Evolutionary conservation across 1,140 invertebrate species (phyloP).

Genomic region (Bombus confusus): DNA sequence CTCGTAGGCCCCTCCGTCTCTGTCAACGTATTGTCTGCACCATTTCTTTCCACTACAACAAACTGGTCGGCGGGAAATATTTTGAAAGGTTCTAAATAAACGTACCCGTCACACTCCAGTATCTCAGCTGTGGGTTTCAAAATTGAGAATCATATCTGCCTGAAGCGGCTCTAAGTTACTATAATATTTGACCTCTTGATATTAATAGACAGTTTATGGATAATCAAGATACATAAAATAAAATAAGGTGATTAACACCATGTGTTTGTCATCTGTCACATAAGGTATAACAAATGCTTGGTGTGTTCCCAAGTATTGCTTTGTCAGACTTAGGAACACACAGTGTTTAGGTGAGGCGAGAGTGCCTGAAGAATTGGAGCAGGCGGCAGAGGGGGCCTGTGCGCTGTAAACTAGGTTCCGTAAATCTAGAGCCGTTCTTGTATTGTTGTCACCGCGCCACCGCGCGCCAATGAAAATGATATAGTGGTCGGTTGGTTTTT

Average conservation of each 20-base stretch:
- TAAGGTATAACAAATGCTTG: not conserved
- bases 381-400: constrained; percentile 52
- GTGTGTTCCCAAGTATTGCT: constrained; percentile 38
- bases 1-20: constrained; percentile 74
- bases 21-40: constrained; percentile 79
- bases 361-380: constrained; percentile 40
- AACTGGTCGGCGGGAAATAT: constrained; percentile 81
- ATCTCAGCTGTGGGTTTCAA: constrained; percentile 71
- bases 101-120: constrained; percentile 82
- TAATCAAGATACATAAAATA: not conserved
- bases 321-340: constrained; percentile 23
- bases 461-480: constrained; percentile 66
- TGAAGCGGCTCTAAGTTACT: not conserved
- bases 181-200: not conserved
- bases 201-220: not conserved
- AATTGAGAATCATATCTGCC: constrained; percentile 73
- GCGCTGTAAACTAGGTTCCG: constrained; percentile 34
- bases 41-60: constrained; percentile 79
- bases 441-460: constrained; percentile 69
- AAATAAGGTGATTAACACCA: constrained; percentile 14
- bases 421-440: constrained; percentile 50
- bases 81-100: constrained; percentile 80
- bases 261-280: not conserved
- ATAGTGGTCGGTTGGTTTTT: constrained; percentile 33
- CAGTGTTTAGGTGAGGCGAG: constrained; percentile 34